These are phyloP conservation scores for Lasioglossum calceatum DNA, from an alignment of 2,888 invertebrate species.

Conservation along the genomic window DNA sequence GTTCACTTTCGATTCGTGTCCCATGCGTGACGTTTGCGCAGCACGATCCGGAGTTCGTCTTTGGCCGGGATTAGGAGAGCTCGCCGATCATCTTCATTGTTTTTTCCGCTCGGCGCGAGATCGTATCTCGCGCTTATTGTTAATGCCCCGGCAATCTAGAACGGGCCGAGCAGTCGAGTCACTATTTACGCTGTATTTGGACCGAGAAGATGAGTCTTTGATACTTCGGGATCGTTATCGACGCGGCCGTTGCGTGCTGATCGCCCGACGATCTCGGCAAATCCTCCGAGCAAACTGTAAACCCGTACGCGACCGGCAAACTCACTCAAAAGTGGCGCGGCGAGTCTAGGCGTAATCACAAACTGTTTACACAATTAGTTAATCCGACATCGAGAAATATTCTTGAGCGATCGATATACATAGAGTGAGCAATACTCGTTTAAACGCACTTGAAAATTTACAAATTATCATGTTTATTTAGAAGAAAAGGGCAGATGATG, in stretches of 20 bases:
- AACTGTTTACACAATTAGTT: background rate
- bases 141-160: background rate
- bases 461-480: no score
- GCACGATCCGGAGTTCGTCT: background rate
- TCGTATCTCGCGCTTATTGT: background rate
- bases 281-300: background rate
- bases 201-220: background rate
- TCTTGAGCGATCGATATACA: no score
- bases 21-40: background rate
- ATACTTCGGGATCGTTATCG: slow-evolving; percentile 1
- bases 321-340: background rate
- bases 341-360: background rate
- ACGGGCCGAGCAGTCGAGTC: background rate
- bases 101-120: background rate
- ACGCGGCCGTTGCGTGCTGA: background rate
- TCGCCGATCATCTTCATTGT: background rate
- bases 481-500: no score
- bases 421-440: no score
- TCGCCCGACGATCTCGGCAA: background rate
- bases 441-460: no score
- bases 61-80: background rate
- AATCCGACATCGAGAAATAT: background rate
- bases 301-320: background rate
- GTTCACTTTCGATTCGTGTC: background rate
- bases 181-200: background rate